phyloP scores from a whole-genome alignment of 2,113 vertebrate species.

The Scytalopus superciliaris region DNA sequence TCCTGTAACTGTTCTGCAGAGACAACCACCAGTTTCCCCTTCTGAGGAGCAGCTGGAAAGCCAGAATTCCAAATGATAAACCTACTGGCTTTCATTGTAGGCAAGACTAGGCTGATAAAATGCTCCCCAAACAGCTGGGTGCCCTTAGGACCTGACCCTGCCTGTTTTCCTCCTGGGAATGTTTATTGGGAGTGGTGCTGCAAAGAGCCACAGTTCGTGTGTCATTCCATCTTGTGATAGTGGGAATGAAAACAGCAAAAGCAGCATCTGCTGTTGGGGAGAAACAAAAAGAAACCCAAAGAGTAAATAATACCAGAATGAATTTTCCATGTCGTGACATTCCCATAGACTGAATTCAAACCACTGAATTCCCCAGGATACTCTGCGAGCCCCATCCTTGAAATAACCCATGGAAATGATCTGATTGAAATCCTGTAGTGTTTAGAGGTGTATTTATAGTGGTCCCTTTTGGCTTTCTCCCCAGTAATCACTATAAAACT shows the following conservation, averaged over 20 bases:
- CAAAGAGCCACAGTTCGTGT: not conserved
- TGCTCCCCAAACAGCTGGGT: not conserved
- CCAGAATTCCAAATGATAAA: not conserved
- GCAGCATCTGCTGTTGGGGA: not conserved
- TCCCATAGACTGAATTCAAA: not conserved
- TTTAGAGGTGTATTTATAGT: not conserved
- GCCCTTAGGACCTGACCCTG: not conserved
- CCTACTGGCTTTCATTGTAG: not conserved
- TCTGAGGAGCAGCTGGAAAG: not conserved
- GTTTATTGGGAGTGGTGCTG: not conserved
- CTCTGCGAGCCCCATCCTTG: not conserved
- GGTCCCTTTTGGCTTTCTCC: not conserved
- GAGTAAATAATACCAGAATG: not conserved
- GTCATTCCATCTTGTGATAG: not conserved
- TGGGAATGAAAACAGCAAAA: not conserved
- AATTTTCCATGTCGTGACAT: not conserved
- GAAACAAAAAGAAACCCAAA: not conserved
- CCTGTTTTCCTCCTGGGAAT: not conserved
- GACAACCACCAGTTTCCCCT: not conserved
- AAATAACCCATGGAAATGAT: not conserved
- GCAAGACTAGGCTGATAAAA: not conserved
- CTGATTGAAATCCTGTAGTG: not conserved
- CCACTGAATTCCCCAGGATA: not conserved
- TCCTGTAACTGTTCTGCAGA: not conserved
- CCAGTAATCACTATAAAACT: not conserved